Evolutionary conservation across 2,797 vertebrate genomes (phyloP).

Genomic region (Caiman crocodilus): DNA sequence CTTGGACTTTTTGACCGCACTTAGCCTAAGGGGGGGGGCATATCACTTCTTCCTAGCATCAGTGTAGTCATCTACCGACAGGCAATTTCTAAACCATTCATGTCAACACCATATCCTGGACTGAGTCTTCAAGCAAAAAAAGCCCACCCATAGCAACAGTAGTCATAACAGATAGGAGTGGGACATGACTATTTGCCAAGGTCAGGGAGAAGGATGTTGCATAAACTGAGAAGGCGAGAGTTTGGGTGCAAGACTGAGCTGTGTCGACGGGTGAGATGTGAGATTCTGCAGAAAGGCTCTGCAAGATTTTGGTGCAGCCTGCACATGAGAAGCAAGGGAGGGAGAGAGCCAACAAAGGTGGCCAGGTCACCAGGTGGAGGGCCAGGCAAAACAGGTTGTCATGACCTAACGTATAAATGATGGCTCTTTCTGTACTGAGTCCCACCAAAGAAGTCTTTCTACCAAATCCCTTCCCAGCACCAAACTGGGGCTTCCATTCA

Average conservation of each 20-base stretch:
- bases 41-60: no score
- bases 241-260: not conserved
- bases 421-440: not conserved
- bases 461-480: fast-evolving
- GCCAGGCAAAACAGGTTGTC: not conserved
- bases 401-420: not conserved
- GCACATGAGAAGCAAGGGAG: not conserved
- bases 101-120: no score
- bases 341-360: not conserved
- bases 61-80: no score
- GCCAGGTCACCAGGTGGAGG: not conserved
- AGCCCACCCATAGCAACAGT: not conserved
- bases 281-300: not conserved
- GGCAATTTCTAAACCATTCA: no score
- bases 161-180: not conserved
- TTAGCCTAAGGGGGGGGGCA: no score
- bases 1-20: no score
- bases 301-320: fast-evolving
- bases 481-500: not conserved
- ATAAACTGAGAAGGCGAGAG: not conserved
- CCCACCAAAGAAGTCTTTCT: not conserved
- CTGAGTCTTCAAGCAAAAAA: no score
- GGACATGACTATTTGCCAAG: not conserved
- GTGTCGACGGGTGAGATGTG: not conserved
- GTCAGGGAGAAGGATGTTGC: fast-evolving